Conservation (phyloP, 2,113 vertebrate species). For the Zapus hudsonius region DNA sequence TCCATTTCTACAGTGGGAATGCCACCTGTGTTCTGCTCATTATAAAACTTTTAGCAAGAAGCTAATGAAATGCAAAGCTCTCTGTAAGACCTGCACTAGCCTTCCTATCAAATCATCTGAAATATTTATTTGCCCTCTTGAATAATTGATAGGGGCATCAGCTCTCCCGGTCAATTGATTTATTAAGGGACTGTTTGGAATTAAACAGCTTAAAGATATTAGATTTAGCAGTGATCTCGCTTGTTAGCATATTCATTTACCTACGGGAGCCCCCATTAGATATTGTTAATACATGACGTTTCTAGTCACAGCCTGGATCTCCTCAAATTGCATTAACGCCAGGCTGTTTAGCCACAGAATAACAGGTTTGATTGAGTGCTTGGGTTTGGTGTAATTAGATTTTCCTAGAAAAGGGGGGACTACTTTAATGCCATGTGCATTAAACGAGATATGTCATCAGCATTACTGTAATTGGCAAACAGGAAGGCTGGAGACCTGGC, state of each 20-base stretch:
- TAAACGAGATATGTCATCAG: conserved; percentile 91
- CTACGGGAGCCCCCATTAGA: conserved; percentile 93
- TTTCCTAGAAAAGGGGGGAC: conserved; percentile 88
- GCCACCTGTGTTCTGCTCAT: conserved; percentile 84
- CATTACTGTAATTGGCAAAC: conserved; percentile 89
- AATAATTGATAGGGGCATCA: conserved; percentile 96
- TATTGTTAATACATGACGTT: conserved; percentile 94
- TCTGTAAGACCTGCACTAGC: conserved; percentile 87
- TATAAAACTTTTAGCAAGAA: conserved; percentile 92
- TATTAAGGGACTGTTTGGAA: conserved; percentile 95
- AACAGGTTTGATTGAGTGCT: conserved; percentile 94
- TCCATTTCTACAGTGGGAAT: conserved; percentile 73
- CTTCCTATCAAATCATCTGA: conserved; percentile 92
- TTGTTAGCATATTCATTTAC: conserved; percentile 96
- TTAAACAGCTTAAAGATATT: conserved; percentile 96
- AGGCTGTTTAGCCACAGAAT: conserved; percentile 93
- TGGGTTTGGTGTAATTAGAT: conserved; percentile 93
- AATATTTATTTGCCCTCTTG: conserved; percentile 93
- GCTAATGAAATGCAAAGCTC: conserved; percentile 93
- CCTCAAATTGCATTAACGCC: conserved; percentile 93
- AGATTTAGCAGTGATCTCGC: conserved; percentile 93
- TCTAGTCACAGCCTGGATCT: conserved; percentile 90
- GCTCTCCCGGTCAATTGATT: conserved; percentile 93
- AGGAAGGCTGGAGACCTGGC: conserved; percentile 81
- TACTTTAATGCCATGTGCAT: conserved; percentile 88